Base-by-base conservation (phyloP, 2,113 vertebrate genomes). In the Oreotrochilus melanogaster region DNA sequence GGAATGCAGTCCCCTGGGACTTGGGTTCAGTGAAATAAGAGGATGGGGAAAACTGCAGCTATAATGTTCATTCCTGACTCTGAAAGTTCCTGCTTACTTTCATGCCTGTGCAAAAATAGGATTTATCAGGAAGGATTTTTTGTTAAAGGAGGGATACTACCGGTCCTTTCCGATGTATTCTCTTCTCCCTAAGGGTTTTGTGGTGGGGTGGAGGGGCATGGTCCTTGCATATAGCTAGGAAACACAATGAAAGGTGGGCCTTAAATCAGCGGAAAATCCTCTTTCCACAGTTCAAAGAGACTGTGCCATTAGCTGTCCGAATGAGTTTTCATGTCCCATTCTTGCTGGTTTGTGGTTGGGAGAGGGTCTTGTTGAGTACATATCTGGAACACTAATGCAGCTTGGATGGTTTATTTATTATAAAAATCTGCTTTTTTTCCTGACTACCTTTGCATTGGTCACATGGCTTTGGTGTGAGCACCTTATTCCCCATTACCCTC, bases 371-470 rank as follows among this genome's bases (percentile, higher is more conserved):
- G 81, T 91, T 91, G 90, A 91, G 54, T 94, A 95, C 94, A 91
- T 88, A 91, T 95, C 82, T 53, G 73, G 94, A 97, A 98, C 97
- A 97, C 97, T 98, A 97, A 97, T 94, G 76, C 93, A 96, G 92
- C 93, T 95, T 95, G 94, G 93, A 91, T 89, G 86, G 86, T 93
- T 97, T 76, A 83, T 96, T 96, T 90, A 92, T 92, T 96, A 95
- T 94, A 84, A 96, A 96, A 80, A 96, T 87, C 92, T 97, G 94
- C 82, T 86, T 89, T 86, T 96, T 96, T 93, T 96, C 88, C 96
- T 96, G 96, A 96, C 94, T 97, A 96, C 96, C 96, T 95, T 97
- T 96, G 94, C 90, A 94, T 92, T 97, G 95, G 90, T 96, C 96
- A 95, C 88, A 96, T 96, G 95, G 95, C 96, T 95, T 96, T 96